phyloP scores from a whole-genome alignment of 2,888 invertebrate genomes.

The Limenitis camilla region DNA sequence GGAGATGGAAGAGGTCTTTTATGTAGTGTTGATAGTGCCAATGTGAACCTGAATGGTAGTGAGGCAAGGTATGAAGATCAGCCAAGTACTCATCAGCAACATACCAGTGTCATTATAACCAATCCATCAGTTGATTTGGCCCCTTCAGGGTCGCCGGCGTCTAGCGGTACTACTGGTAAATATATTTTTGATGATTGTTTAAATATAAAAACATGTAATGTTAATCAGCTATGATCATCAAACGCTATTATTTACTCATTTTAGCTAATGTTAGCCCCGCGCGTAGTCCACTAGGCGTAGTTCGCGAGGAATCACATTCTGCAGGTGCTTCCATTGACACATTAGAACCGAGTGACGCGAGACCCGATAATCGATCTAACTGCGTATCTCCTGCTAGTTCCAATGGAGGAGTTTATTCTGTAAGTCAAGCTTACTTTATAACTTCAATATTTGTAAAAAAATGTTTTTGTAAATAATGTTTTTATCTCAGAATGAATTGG shows the following conservation, averaged over 20 bases:
- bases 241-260: no score
- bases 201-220: background rate
- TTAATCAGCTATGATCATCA: no score
- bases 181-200: background rate
- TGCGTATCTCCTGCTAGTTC: slow-evolving; percentile 92
- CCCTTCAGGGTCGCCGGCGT: slow-evolving; percentile 62
- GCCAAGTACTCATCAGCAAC: slow-evolving; percentile 50
- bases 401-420: slow-evolving; percentile 92
- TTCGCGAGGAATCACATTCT: slow-evolving; percentile 76
- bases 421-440: slow-evolving; percentile 46
- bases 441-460: slow-evolving; percentile 20
- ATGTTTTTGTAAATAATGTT: background rate
- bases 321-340: slow-evolving; percentile 66
- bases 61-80: slow-evolving; percentile 52
- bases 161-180: slow-evolving; percentile 60
- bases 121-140: slow-evolving; percentile 81
- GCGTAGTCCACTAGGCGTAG: slow-evolving; percentile 71
- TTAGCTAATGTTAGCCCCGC: slow-evolving; percentile 65
- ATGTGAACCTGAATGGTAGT: slow-evolving; percentile 52
- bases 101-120: slow-evolving; percentile 81
- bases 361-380: slow-evolving; percentile 70
- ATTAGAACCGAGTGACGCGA: slow-evolving; percentile 60
- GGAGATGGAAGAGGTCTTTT: slow-evolving; percentile 60
- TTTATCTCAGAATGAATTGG: slow-evolving; percentile 82
- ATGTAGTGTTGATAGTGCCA: slow-evolving; percentile 65